These are phyloP conservation scores for Menura novaehollandiae DNA, from an alignment of 2,113 vertebrate genomes.

Conservation along the genomic window DNA sequence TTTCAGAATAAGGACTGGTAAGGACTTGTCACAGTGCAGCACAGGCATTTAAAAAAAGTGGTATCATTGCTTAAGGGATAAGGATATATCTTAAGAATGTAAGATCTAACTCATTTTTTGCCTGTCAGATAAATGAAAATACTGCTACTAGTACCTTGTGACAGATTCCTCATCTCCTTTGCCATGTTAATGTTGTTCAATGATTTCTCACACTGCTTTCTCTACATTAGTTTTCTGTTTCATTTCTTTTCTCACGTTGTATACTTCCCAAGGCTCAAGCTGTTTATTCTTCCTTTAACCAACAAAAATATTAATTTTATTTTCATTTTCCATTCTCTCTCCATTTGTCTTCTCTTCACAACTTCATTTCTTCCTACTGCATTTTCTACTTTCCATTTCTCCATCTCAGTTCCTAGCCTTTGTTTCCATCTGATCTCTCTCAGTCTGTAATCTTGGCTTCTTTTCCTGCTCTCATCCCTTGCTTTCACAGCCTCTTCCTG, in stretches of 20 bases:
- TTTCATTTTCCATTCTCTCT: background rate
- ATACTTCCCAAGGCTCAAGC: background rate
- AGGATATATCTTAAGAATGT: background rate
- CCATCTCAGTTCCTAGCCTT: background rate
- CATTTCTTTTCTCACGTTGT: background rate
- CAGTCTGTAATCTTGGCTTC: background rate
- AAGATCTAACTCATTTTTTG: background rate
- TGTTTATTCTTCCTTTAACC: background rate
- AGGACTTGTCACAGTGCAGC: background rate
- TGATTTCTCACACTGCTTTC: background rate
- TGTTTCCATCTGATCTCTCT: background rate
- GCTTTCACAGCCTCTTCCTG: background rate
- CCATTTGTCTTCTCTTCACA: background rate
- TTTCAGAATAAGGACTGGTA: background rate
- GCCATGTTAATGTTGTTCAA: background rate
- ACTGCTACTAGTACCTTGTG: background rate
- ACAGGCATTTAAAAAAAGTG: background rate
- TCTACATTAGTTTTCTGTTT: background rate
- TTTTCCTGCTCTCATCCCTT: background rate
- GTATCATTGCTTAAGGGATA: background rate
- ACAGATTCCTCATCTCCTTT: background rate
- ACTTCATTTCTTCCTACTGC: background rate
- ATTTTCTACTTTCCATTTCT: background rate
- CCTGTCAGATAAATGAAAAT: background rate
- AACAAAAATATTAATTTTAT: background rate